Percentiles rank a stretch among this genome's conserved stretches.
Conservation (phyloP, 1,140 invertebrate species). For the Drosophila leontia region DNA sequence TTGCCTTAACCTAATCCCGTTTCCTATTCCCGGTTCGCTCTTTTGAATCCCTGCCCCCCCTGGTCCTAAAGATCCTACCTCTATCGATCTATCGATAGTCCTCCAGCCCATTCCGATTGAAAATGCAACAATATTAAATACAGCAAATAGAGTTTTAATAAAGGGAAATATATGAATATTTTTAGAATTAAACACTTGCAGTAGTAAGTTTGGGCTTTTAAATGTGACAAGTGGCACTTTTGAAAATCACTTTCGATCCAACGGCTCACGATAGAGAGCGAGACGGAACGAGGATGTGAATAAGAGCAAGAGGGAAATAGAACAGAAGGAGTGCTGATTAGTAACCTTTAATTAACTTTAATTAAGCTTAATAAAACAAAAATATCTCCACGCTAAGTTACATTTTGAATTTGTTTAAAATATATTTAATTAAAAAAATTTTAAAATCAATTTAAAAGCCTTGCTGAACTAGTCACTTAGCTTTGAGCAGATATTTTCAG, state of each 20-base stretch:
- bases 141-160: too few species aligned
- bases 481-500: neutral
- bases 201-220: neutral
- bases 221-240: too few species aligned
- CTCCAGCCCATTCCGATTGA: too few species aligned
- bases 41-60: too few species aligned
- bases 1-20: too few species aligned
- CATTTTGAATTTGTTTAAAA: neutral
- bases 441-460: neutral
- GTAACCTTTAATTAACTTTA: neutral
- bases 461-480: neutral
- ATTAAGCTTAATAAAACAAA: too few species aligned
- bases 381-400: too few species aligned
- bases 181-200: neutral
- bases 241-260: neutral
- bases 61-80: too few species aligned
- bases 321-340: neutral
- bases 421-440: too few species aligned
- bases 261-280: neutral
- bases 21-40: too few species aligned
- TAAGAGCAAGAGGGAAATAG: constrained; percentile 11
- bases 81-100: too few species aligned
- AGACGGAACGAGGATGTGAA: neutral
- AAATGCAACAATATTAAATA: neutral
- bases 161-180: neutral